Evolutionary conservation across 2,888 invertebrate genomes (phyloP), one percentile per base, ranked within the genome.

Genomic region (Polyommatus icarus): DNA sequence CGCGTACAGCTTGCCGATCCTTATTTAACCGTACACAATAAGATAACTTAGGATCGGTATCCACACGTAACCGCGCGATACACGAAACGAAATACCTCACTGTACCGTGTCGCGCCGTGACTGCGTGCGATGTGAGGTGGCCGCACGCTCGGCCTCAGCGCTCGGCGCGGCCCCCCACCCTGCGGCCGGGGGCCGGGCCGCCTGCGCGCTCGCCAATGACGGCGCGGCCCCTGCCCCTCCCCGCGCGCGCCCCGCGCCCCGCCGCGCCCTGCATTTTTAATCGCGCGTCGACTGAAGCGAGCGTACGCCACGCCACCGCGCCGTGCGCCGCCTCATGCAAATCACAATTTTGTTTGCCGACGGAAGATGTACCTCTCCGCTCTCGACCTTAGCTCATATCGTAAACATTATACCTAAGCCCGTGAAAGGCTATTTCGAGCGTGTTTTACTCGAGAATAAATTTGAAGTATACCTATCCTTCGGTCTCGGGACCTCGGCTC

Each of bases 1-100:
- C 93, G 96, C 96, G 96, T 96, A 97, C 97, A 97, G 97, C 94
- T 97, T 97, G 97, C 93, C 94, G 95, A 88, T 91, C 89, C 91
- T 92, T 90, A 87, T 88, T 90, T 90, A 92, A 92, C 93, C 86
- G 90, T 90, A 87, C 92, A 92, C 92, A 90, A 91, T 91, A 86
- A 92, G 90, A 92, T 87, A 90, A 90, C 91, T 87, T 85, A 89
- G 90, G 90, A 90, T 90, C 91, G 92, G 86, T 93, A 75, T 75
- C 46, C 93, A 93, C 93, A 92, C 93, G 93, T 90, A 91, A 91
- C 92, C 92, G 93, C 93, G 92, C 89, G 89, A 86, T 85, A 88
- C 90, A 88, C 89, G 89, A 87, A 87, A 83, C 72, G 84, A 80
- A 84, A 85, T 78, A 84, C 88, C 87, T 88, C 91, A 90, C 91